Evolutionary conservation across 2,888 invertebrate genomes (phyloP), one percentile per base, ranked within the genome.

Genomic region (Linnaemya vulpina): DNA sequence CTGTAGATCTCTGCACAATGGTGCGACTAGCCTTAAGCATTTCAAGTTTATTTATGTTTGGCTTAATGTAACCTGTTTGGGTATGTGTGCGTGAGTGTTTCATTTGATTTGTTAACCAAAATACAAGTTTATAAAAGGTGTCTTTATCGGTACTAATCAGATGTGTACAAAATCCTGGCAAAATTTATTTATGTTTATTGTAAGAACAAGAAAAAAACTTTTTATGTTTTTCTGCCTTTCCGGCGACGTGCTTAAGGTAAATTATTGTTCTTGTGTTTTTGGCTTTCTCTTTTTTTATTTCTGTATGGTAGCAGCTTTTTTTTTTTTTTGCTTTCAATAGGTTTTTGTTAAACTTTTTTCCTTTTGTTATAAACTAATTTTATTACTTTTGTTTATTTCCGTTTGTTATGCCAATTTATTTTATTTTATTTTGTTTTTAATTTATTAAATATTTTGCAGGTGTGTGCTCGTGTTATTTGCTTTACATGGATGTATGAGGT

Each of bases 301-400:
- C 25, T 17, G 9, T 30, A 40, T 58, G 35, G 9, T 40, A 11
- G 7, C 40, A 11, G 13, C 11, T 40, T 38, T 9, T 38, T 15
- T 4, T 22, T 73, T 25, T 63, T 35, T 7, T 65, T 22, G 1
- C n/a, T 30, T 35, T 58, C 30, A 65, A 10, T 9, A 13, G 1
- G 40, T 20, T 30, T n/a, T 40, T 43, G 49, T 7, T 11, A 13
- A 13, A 22, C 3, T 38, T 65, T 46, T 35, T 3, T 43, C 8
- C 11, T 13, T 5, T 25, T 35, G n/a, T 67, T 46, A 62, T 51
- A 53, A 51, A 75, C 81, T 75, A 81, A 81, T 81, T 80, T 81
- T 81, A 81, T 75, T 17, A 75, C 68, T 68, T 81, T 74, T 68
- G 17, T 62, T 68, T 73, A 49, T 67, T 68, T 75, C 51, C 68